Percentiles rank a stretch among this genome's conserved stretches.
These are phyloP conservation scores for Pediacus dermestoides DNA, from an alignment of 2,888 invertebrate genomes.

Conservation along the genomic window DNA sequence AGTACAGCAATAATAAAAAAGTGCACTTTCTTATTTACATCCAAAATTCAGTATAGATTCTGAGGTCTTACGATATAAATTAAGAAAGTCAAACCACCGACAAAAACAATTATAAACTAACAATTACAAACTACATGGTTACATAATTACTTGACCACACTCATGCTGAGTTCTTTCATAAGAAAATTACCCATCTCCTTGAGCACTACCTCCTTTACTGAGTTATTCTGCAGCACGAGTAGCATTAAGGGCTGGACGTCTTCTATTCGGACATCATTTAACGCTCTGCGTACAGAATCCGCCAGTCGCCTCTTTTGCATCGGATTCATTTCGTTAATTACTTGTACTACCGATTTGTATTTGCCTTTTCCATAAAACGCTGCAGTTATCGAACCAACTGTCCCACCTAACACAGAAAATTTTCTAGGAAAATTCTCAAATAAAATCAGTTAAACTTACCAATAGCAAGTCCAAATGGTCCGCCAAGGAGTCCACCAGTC, in stretches of 20 bases:
- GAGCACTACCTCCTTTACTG: constrained; percentile 31
- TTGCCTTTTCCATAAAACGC: constrained; percentile 34
- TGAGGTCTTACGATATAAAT: too few relatives aligned
- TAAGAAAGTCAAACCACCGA: too few relatives aligned
- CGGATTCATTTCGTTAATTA: constrained; percentile 39
- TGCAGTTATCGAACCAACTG: constrained; percentile 36
- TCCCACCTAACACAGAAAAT: constrained; percentile 36
- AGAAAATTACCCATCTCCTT: constrained; percentile 34
- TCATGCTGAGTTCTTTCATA: constrained; percentile 34
- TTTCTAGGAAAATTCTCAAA: background rate
- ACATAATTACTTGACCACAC: too few relatives aligned
- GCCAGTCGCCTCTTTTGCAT: constrained; percentile 35
- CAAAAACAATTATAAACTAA: too few relatives aligned
- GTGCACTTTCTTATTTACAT: too few relatives aligned
- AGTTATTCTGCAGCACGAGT: constrained; percentile 29
- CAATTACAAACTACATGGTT: too few relatives aligned
- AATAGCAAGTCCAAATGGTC: constrained; percentile 45
- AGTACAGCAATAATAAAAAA: too few relatives aligned
- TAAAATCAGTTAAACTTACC: constrained; percentile 32
- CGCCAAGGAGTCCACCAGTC: constrained; percentile 43
- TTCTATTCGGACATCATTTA: constrained; percentile 31
- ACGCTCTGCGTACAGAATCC: constrained; percentile 24
- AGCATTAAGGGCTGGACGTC: constrained; percentile 31
- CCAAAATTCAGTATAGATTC: too few relatives aligned
- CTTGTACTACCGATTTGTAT: constrained; percentile 41